These are phyloP conservation scores for Plotosus lineatus DNA, from an alignment of 2,113 vertebrate genomes.

Conservation along the genomic window DNA sequence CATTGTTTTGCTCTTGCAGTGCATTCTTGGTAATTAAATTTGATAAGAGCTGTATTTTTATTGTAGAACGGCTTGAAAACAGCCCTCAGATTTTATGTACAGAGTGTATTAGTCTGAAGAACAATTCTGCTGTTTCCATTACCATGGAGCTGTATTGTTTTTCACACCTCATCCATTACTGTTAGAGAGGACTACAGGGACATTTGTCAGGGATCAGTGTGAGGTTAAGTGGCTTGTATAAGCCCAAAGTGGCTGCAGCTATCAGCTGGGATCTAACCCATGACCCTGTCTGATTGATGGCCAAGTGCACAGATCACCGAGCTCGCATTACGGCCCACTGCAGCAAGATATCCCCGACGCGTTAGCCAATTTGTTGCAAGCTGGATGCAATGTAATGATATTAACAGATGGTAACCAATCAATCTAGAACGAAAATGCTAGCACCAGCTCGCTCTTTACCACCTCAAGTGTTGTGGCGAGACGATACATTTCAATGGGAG, in stretches of 20 bases:
- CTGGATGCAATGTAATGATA: not conserved
- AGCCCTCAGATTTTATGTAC: too few relatives aligned
- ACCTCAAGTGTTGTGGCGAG: not conserved
- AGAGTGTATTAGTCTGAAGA: constrained; percentile 1
- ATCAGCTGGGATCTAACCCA: constrained; percentile 18
- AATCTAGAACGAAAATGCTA: not conserved
- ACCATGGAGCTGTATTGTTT: constrained; percentile 17
- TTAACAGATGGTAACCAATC: not conserved
- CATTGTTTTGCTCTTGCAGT: not conserved
- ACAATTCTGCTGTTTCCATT: not conserved
- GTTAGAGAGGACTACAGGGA: constrained; percentile 5
- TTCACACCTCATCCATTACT: constrained; percentile 10
- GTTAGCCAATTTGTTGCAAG: not conserved
- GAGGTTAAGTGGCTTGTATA: constrained; percentile 30
- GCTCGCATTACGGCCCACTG: not conserved
- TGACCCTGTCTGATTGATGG: constrained; percentile 24
- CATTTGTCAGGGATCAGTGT: not conserved
- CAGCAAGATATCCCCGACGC: not conserved
- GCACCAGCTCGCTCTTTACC: too few relatives aligned
- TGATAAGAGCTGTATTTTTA: too few relatives aligned
- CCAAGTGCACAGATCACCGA: constrained; percentile 23
- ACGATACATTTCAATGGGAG: not conserved
- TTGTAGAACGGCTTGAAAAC: not conserved
- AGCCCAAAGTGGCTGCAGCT: constrained; percentile 18
- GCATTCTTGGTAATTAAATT: not conserved